phyloP scores from a whole-genome alignment of 1,140 invertebrate species.

The Berghia stephanieae region DNA sequence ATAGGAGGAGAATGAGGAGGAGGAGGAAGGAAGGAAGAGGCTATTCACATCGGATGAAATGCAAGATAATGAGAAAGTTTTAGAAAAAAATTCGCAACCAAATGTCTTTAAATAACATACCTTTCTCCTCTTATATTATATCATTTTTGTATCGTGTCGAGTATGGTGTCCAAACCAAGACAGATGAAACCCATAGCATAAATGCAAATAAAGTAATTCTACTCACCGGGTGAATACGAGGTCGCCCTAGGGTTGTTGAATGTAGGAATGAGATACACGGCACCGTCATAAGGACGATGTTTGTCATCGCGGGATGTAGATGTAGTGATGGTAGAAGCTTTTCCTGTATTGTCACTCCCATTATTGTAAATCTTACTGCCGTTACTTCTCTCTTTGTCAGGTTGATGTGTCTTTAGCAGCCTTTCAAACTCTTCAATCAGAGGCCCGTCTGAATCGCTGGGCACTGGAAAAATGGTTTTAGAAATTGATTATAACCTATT shows the following conservation, averaged over 20 bases:
- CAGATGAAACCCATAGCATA: too few species aligned
- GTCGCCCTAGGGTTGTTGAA: slow-evolving; percentile 75
- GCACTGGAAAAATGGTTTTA: slow-evolving; percentile 21
- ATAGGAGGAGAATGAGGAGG: not conserved
- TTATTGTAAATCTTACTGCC: too few species aligned
- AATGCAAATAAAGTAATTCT: not conserved
- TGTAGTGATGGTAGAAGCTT: too few species aligned
- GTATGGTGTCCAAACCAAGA: too few species aligned
- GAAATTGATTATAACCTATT: too few species aligned
- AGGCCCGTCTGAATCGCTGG: slow-evolving; percentile 14
- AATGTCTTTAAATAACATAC: too few species aligned
- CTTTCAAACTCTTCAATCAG: slow-evolving; percentile 69
- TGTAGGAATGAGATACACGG: slow-evolving; percentile 75
- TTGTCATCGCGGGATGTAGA: too few species aligned
- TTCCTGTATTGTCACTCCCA: too few species aligned
- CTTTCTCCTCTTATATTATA: too few species aligned
- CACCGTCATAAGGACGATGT: too few species aligned
- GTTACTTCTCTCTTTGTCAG: slow-evolving; percentile 53
- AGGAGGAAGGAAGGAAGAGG: not conserved
- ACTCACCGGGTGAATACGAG: slow-evolving; percentile 55
- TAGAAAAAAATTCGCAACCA: not conserved
- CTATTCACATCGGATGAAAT: too few species aligned
- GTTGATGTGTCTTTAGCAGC: slow-evolving; percentile 40
- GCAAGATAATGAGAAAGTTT: not conserved
- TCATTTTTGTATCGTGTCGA: too few species aligned